Percentiles rank a stretch among this genome's conserved stretches.
Conservation (phyloP, 2,888 invertebrate species). For the Altica lythri region DNA sequence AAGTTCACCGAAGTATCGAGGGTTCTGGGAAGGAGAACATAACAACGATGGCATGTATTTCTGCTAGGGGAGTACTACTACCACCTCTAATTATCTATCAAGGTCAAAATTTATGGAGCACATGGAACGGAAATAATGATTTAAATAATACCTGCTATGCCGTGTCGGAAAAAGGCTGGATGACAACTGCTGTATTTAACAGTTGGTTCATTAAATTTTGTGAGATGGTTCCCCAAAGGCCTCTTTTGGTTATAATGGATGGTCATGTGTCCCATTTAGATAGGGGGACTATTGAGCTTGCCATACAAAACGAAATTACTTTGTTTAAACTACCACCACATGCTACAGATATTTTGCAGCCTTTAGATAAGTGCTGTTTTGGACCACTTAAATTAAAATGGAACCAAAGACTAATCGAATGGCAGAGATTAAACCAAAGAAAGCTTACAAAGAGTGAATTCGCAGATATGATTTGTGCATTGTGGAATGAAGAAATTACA, state of each 20-base stretch:
- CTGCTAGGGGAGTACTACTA: slow-evolving; percentile 24
- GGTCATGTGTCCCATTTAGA: slow-evolving; percentile 35
- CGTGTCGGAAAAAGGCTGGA: slow-evolving; percentile 34
- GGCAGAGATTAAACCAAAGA: slow-evolving; percentile 30
- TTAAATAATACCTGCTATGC: slow-evolving; percentile 28
- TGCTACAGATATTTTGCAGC: slow-evolving; percentile 29
- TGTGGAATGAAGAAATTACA: slow-evolving; percentile 26
- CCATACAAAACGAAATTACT: slow-evolving; percentile 23
- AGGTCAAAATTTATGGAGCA: neutral
- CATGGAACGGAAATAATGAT: slow-evolving; percentile 16
- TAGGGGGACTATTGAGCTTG: slow-evolving; percentile 29
- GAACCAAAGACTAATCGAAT: slow-evolving; percentile 28
- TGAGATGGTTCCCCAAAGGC: slow-evolving; percentile 29
- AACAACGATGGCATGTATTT: slow-evolving; percentile 23
- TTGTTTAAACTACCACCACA: slow-evolving; percentile 24
- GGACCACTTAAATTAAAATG: slow-evolving; percentile 34
- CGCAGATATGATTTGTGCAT: slow-evolving; percentile 24
- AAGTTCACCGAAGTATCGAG: slow-evolving; percentile 19
- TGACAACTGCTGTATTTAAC: too few species aligned
- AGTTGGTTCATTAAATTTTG: slow-evolving; percentile 35
- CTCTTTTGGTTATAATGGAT: slow-evolving; percentile 35
- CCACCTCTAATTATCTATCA: slow-evolving; percentile 4
- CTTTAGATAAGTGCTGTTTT: slow-evolving; percentile 32
- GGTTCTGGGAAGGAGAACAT: slow-evolving; percentile 24
- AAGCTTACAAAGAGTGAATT: slow-evolving; percentile 24